Evolutionary conservation across 1,140 invertebrate species (phyloP).

Genomic region (Ostrea denselamellosa): DNA sequence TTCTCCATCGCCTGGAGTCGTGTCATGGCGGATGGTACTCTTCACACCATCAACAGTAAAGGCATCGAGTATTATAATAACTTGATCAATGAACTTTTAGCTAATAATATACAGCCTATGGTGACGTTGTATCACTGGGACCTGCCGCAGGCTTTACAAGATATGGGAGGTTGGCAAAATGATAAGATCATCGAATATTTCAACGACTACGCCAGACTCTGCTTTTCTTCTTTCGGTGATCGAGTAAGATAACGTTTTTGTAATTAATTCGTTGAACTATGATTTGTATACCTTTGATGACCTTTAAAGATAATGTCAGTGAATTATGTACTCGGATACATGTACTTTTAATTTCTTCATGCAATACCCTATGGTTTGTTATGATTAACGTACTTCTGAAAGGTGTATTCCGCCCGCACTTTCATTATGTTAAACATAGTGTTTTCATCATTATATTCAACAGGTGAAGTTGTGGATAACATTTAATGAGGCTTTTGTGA

Average conservation of each 20-base stretch:
- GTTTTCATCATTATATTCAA: background rate
- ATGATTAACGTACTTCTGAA: too few species aligned
- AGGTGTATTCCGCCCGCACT: background rate
- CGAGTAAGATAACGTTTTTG: constrained; percentile 60
- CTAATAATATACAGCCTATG: constrained; percentile 69
- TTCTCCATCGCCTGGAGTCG: constrained; percentile 76
- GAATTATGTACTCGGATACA: too few species aligned
- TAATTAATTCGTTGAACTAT: too few species aligned
- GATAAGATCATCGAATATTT: constrained; percentile 81
- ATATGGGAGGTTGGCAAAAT: constrained; percentile 81
- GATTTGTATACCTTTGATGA: too few species aligned
- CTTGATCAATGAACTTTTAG: constrained; percentile 70
- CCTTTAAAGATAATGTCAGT: too few species aligned
- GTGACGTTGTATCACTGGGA: constrained; percentile 82
- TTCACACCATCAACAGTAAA: constrained; percentile 59
- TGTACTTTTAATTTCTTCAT: too few species aligned
- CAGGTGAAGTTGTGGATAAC: constrained; percentile 80
- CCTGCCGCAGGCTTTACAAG: constrained; percentile 77
- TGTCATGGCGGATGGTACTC: constrained; percentile 70
- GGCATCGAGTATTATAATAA: constrained; percentile 75
- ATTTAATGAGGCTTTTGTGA: constrained; percentile 78
- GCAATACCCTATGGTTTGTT: too few species aligned
- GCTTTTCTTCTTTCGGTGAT: constrained; percentile 77
- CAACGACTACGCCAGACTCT: constrained; percentile 78
- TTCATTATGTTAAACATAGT: background rate